Evolutionary conservation across 2,888 invertebrate genomes (phyloP), one percentile per base, ranked within the genome.

Genomic region (Melangyna quadrimaculata): DNA sequence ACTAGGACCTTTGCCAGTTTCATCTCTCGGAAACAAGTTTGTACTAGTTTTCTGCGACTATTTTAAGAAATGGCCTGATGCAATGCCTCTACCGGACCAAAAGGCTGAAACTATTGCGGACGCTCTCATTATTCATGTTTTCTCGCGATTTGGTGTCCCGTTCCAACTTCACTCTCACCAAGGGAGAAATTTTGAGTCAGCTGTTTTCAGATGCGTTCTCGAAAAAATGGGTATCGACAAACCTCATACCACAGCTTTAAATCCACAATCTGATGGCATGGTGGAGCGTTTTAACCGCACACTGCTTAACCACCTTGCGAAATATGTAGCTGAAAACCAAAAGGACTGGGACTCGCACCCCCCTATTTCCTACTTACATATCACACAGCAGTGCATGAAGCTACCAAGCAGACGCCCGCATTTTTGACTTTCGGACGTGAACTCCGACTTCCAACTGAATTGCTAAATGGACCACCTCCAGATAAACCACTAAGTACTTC

Each of bases 161-260:
- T n/a, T n/a, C n/a, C n/a, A n/a, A n/a, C n/a, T n/a, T n/a, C n/a
- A n/a, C n/a, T n/a, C n/a, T n/a, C n/a, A n/a, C n/a, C n/a, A n/a
- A n/a, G n/a, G n/a, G n/a, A n/a, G n/a, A n/a, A n/a, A n/a, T n/a
- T n/a, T n/a, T n/a, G n/a, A n/a, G n/a, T n/a, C n/a, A n/a, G n/a
- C n/a, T n/a, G n/a, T n/a, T n/a, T n/a, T n/a, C n/a, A n/a, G n/a
- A n/a, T n/a, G n/a, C n/a, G n/a, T n/a, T n/a, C n/a, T 82, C 9
- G 19, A 71, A 9, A 6, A 74, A n/a, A 35, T 87, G 17, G 81
- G 79, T 2, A 86, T 87, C 7, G 71, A 70, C 7, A 88, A 88
- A 71, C 88, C 84, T 3, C 37, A 87, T 1, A 88, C 88, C 6
- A 89, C 89, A 1, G 78, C 89, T 0, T 55, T 89, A 10, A 88